phyloP scores from a whole-genome alignment of 2,888 invertebrate species.

The Asteroscopus sphinx region DNA sequence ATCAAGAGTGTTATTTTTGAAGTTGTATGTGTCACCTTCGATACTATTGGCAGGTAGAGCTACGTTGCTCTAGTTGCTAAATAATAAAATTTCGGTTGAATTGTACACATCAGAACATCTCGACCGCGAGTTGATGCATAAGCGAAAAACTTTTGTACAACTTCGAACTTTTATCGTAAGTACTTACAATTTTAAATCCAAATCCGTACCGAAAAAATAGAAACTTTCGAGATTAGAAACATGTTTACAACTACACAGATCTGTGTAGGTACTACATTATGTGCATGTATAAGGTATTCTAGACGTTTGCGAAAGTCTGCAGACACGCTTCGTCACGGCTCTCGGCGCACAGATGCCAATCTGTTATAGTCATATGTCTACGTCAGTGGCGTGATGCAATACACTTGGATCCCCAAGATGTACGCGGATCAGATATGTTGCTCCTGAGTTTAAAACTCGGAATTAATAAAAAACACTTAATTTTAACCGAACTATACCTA shows the following conservation, averaged over 20 bases:
- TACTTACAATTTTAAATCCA: conserved; percentile 1
- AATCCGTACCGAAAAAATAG: conserved; percentile 45
- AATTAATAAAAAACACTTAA: conserved; percentile 2
- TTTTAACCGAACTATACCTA: no score
- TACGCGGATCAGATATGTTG: conserved; percentile 16
- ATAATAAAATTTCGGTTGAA: no score
- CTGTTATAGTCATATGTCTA: conserved; percentile 77
- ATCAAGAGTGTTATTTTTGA: no score
- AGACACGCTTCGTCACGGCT: conserved; percentile 79
- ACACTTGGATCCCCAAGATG: conserved; percentile 48
- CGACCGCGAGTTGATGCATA: not conserved
- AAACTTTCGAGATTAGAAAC: conserved; percentile 52
- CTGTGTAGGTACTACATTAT: conserved; percentile 37
- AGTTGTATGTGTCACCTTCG: no score
- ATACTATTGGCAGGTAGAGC: no score
- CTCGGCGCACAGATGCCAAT: conserved; percentile 76
- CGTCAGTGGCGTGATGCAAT: conserved; percentile 77
- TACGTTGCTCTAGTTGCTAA: no score
- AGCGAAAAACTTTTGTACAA: not conserved
- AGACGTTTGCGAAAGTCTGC: conserved; percentile 81
- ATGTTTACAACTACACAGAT: conserved; percentile 45
- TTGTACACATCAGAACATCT: no score
- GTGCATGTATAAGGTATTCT: conserved; percentile 59
- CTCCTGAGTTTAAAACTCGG: conserved; percentile 3
- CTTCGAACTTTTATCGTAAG: not conserved